Evolutionary conservation across 2,797 vertebrate species (phyloP).

Genomic region (Lacerta bilineata): DNA sequence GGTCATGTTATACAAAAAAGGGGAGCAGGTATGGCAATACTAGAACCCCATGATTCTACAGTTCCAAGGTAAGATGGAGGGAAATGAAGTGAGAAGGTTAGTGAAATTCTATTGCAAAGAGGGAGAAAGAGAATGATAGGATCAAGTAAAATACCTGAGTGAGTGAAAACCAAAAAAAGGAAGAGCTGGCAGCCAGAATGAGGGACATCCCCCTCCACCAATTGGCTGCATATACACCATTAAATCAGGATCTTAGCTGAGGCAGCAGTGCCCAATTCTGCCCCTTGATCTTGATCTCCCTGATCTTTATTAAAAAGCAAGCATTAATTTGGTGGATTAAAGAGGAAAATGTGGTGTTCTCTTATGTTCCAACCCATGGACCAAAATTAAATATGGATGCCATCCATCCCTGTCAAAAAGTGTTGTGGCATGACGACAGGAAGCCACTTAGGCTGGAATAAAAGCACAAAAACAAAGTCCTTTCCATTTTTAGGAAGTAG

Average conservation of each 20-base stretch:
- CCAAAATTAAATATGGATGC: constrained; percentile 1
- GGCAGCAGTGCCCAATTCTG: neutral
- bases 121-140: neutral
- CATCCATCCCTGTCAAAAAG: constrained; percentile 10
- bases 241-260: neutral
- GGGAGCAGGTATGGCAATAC: neutral
- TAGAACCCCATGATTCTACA: neutral
- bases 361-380: neutral
- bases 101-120: neutral
- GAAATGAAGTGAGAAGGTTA: neutral
- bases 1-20: neutral
- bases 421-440: neutral
- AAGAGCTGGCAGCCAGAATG: neutral
- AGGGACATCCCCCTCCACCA: neutral
- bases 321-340: neutral
- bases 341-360: neutral
- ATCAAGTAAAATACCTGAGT: neutral
- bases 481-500: constrained; percentile 39
- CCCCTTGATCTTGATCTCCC: constrained; percentile 14
- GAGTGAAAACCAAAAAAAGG: neutral
- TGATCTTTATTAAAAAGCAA: constrained; percentile 1
- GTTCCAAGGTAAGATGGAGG: neutral
- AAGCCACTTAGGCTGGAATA: constrained; percentile 17
- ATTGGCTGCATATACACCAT: neutral
- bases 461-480: neutral